These are phyloP conservation scores for Barypeithes pellucidus DNA, from an alignment of 2,888 invertebrate species.

Conservation along the genomic window DNA sequence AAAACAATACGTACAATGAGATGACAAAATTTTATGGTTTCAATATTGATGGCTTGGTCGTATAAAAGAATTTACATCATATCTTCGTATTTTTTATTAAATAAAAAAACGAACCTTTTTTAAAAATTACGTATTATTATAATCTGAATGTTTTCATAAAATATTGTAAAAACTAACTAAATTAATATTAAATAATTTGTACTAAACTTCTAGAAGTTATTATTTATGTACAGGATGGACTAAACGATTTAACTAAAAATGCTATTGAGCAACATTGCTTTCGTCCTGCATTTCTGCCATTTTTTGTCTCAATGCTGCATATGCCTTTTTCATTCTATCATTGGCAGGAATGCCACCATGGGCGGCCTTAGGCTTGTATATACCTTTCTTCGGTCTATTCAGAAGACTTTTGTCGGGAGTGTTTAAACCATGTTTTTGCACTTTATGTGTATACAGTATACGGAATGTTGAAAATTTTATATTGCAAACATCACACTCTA, in stretches of 20 bases:
- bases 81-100: too few relatives aligned
- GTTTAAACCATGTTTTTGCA: conserved; percentile 61
- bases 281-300: conserved; percentile 47
- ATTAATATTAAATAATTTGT: neutral
- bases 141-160: too few relatives aligned
- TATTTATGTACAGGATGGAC: neutral
- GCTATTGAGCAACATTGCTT: conserved; percentile 27
- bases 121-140: too few relatives aligned
- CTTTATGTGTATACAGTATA: conserved; percentile 58
- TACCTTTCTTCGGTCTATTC: conserved; percentile 51
- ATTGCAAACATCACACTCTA: conserved; percentile 63
- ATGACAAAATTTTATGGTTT: too few relatives aligned
- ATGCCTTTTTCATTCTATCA: conserved; percentile 58
- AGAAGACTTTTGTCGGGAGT: conserved; percentile 64
- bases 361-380: conserved; percentile 55
- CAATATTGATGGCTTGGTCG: too few relatives aligned
- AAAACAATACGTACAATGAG: too few relatives aligned
- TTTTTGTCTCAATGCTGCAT: conserved; percentile 55
- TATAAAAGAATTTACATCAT: too few relatives aligned
- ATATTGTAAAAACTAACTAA: too few relatives aligned
- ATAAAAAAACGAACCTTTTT: too few relatives aligned
- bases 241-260: conserved; percentile 12
- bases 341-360: conserved; percentile 63
- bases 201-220: neutral
- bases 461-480: conserved; percentile 61